Conservation (phyloP, 2,797 vertebrate species). For the Neopelma chrysocephalum region DNA sequence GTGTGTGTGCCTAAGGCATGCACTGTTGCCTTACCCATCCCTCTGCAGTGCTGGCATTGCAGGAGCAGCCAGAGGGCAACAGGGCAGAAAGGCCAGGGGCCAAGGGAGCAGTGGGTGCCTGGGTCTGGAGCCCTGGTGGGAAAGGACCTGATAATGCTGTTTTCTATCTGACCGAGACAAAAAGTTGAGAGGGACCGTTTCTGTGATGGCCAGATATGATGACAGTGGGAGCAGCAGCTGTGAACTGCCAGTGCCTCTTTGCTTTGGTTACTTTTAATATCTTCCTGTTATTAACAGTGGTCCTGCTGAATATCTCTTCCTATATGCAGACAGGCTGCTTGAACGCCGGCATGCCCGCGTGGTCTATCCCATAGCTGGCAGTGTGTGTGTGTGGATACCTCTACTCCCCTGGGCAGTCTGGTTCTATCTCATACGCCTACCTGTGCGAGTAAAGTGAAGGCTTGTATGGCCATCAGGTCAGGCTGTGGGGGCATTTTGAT, state of each 20-base stretch:
- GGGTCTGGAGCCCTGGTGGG: neutral
- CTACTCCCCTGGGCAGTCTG: neutral
- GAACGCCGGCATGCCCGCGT: rapidly evolving
- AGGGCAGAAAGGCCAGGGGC: neutral
- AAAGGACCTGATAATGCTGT: neutral
- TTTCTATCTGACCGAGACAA: neutral
- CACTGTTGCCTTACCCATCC: rapidly evolving
- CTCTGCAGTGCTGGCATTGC: neutral
- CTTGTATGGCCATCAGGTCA: neutral
- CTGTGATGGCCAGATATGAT: neutral
- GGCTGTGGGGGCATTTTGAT: neutral
- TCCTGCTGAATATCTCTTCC: neutral
- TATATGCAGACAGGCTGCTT: neutral
- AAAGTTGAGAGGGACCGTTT: neutral
- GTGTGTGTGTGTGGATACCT: rapidly evolving
- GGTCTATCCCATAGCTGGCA: rapidly evolving
- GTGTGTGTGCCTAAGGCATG: rapidly evolving
- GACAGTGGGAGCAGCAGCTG: neutral
- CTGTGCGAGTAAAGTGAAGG: neutral
- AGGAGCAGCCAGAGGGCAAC: neutral
- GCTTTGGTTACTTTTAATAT: neutral
- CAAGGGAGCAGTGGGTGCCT: neutral
- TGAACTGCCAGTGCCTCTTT: neutral
- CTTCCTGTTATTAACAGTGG: neutral
- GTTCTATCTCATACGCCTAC: rapidly evolving